Base-by-base conservation (phyloP, 2,797 vertebrate genomes). In the Sylvilagus floridanus region DNA sequence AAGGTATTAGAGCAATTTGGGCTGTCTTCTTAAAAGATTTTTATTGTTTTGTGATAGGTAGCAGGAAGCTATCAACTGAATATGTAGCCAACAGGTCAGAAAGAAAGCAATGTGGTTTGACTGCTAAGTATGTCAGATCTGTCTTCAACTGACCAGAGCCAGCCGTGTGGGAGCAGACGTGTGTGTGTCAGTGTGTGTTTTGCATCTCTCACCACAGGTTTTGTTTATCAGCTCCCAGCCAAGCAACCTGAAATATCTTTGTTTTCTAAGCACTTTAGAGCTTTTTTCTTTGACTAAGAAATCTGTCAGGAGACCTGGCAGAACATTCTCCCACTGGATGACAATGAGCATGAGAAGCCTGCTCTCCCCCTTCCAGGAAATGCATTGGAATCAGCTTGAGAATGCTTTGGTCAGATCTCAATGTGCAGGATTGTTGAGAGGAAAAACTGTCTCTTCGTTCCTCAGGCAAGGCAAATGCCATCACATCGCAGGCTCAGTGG, bases 1-100 rank as follows among this genome's bases (percentile, higher is more conserved):
- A 97, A 92, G 90, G 86, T 98, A 96, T 98, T 88, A 92, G 82
- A 95, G 91, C 81, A 98, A 98, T 97, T 97, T 96, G 30, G 77
- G 66, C 95, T 98, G 97, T 97, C 97, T 97, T 94, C 91, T 95
- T 97, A 96, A 98, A 94, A 97, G 82, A 95, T 87, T 97, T 97
- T 97, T 97, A 98, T 97, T 98, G 95, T 97, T 97, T 98, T 97
- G 92, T 94, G 92, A 93, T 73, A 93, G 85, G 82, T 94, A 97
- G 54, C 71, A 94, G 88, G 94, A 98, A 98, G 69, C 77, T 96
- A 93, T 98, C 97, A 97, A 96, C 84, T 93, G 96, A 98, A 94
- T 84, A 96, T 30, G 50, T 96, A 96, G 94, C 93, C 97, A 98
- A 96, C 97, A 97, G 96, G 96, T 98, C 96, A 98, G 95, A 97